Evolutionary conservation across 2,888 invertebrate species (phyloP), one percentile per base, ranked within the genome.

Genomic region (Sminthurides aquaticus): DNA sequence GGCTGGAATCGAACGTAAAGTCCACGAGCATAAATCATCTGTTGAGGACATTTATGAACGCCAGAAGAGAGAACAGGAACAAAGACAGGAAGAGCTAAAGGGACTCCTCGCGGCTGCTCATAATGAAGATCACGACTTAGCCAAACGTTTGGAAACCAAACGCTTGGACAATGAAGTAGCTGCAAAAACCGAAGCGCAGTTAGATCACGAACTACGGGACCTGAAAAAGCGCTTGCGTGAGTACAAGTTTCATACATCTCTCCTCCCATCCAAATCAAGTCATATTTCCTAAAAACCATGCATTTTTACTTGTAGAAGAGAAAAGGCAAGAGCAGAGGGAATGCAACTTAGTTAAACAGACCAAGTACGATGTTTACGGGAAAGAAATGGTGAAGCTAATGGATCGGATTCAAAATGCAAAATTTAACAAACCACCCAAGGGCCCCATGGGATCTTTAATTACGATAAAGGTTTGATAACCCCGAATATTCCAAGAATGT

Each of bases 391-490:
- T 66, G 49, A 34, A 59, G 5, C 61, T 73, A n/a, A 52, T 71
- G 57, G 59, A 28, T 1, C 67, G 66, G 60, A 63, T 73, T 22
- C 49, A 71, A 48, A 22, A 28, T 25, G 49, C 55, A 2, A 65
- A 34, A 60, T 73, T 71, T 26, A 65, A 48, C n/a, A 60, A 60
- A 18, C 57, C 57, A 11, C 73, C 73, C 1, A 48, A 67, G 1
- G 73, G 73, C 3, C 73, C 73, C 1, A 15, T 73, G 2, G 73
- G 71, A 5, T 65, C 71, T 27, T 69, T 62, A 48, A 65, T 72
- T 49, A 69, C 69, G 24, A 65, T 73, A 1, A 73, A 65, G 59
- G 68, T 65, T 20, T 15, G 43, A 11, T 34, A 56, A 64, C 8
- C 29, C 28, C n/a, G 15, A 29, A 5, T 52, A 49, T 3, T 25